These are phyloP conservation scores for Ernsta delagoae DNA, from an alignment of 2,888 invertebrate genomes.

Conservation along the genomic window DNA sequence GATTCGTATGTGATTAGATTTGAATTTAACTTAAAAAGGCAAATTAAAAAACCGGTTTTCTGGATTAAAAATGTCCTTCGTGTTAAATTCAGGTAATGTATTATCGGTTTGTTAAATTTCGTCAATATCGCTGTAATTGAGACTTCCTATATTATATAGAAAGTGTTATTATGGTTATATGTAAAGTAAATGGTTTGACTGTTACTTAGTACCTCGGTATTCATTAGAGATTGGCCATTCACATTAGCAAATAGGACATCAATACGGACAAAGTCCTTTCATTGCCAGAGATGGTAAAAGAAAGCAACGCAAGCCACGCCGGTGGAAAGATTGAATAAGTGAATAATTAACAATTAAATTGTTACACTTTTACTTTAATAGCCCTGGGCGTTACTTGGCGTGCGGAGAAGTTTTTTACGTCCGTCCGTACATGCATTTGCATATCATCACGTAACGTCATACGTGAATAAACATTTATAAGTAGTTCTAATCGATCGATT, in stretches of 20 bases:
- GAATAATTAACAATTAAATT: slow-evolving; percentile 55
- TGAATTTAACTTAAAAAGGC: too few relatives aligned
- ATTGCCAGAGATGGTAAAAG: slow-evolving; percentile 4
- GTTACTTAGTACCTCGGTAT: too few relatives aligned
- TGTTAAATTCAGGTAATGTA: too few relatives aligned
- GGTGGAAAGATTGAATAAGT: slow-evolving; percentile 25
- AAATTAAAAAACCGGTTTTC: too few relatives aligned
- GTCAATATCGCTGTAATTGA: too few relatives aligned
- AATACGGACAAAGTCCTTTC: not conserved
- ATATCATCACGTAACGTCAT: slow-evolving; percentile 58
- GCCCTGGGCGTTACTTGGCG: slow-evolving; percentile 45
- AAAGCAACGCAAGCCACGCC: slow-evolving; percentile 10
- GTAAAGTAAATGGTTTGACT: too few relatives aligned
- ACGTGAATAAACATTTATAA: slow-evolving; percentile 40
- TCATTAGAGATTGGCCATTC: not conserved
- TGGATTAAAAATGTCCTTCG: too few relatives aligned
- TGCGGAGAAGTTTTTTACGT: slow-evolving; percentile 42
- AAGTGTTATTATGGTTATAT: too few relatives aligned
- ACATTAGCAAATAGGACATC: not conserved
- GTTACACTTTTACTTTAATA: slow-evolving; percentile 69
- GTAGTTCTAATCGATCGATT: slow-evolving; percentile 42
- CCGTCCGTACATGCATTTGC: slow-evolving; percentile 54
- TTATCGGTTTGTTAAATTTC: too few relatives aligned
- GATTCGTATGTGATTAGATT: too few relatives aligned
- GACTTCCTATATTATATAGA: too few relatives aligned